A percentile compares a stretch with the other conserved stretches of the same genome.
These are phyloP conservation scores for Reticulitermes speratus DNA, from an alignment of 1,140 invertebrate species.

Conservation along the genomic window DNA sequence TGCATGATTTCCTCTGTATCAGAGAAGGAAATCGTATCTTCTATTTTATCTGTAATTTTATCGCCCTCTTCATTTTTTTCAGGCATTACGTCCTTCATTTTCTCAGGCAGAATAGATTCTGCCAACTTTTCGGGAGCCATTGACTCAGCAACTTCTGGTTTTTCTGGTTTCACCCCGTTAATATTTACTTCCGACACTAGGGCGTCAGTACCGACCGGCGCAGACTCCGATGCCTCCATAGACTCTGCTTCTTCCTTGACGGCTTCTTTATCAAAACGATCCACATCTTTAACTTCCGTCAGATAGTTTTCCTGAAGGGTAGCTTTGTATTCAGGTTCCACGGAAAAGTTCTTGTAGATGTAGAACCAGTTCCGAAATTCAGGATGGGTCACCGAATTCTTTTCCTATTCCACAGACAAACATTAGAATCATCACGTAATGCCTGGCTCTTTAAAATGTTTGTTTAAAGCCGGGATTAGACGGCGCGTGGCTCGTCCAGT, in stretches of 20 bases:
- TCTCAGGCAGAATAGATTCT: neutral
- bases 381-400: constrained; percentile 48
- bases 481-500: no score
- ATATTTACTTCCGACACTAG: neutral
- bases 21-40: no score
- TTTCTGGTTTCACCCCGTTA: no score
- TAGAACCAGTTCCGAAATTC: constrained; percentile 65
- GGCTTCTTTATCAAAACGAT: neutral
- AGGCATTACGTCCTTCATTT: neutral
- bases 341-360: constrained; percentile 61
- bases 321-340: constrained; percentile 57
- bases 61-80: neutral
- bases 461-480: neutral
- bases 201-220: neutral
- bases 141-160: neutral
- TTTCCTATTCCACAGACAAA: constrained; percentile 38
- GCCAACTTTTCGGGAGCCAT: neutral
- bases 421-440: constrained; percentile 14
- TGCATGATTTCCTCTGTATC: neutral
- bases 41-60: no score
- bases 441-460: neutral
- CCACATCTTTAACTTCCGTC: constrained; percentile 52
- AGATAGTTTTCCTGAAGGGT: constrained; percentile 57
- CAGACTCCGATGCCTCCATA: neutral
- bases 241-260: neutral